These are phyloP conservation scores for Tragelaphus strepsiceros DNA, from an alignment of 2,113 vertebrate genomes.

Conservation along the genomic window DNA sequence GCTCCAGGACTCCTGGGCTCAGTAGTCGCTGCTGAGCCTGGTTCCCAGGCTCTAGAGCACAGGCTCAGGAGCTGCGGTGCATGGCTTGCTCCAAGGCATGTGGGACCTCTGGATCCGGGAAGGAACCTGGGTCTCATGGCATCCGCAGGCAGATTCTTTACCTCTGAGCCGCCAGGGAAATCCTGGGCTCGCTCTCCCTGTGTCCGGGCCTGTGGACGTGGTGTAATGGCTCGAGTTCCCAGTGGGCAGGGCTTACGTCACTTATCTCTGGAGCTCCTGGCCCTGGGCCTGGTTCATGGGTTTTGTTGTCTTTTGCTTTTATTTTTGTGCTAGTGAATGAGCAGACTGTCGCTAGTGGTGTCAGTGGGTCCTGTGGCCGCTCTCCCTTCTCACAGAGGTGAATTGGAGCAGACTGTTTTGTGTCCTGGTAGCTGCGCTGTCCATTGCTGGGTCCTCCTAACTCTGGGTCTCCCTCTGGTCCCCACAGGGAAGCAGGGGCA, in stretches of 20 bases:
- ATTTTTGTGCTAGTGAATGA: background rate
- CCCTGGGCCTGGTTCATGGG: background rate
- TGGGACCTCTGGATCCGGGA: background rate
- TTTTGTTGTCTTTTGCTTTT: background rate
- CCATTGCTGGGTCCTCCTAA: background rate
- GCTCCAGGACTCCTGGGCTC: background rate
- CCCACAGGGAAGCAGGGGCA: background rate
- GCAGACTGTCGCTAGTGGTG: rapidly evolving
- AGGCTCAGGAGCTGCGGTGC: background rate
- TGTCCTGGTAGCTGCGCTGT: too few relatives aligned
- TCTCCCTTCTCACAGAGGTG: too few relatives aligned
- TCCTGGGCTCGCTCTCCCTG: background rate
- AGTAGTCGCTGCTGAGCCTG: too few relatives aligned
- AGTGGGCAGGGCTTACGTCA: background rate
- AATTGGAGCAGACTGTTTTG: background rate
- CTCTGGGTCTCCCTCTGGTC: background rate
- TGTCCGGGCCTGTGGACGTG: background rate
- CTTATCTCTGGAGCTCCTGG: background rate
- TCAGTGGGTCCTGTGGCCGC: background rate
- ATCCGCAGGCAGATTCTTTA: background rate
- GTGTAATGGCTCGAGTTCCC: background rate
- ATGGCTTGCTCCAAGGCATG: background rate
- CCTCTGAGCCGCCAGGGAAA: background rate
- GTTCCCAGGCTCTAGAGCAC: background rate
- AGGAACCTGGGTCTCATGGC: background rate